A percentile compares a stretch with the other conserved stretches of the same genome.
Conservation (phyloP, 2,113 vertebrate species). For the Haemorhous mexicanus region DNA sequence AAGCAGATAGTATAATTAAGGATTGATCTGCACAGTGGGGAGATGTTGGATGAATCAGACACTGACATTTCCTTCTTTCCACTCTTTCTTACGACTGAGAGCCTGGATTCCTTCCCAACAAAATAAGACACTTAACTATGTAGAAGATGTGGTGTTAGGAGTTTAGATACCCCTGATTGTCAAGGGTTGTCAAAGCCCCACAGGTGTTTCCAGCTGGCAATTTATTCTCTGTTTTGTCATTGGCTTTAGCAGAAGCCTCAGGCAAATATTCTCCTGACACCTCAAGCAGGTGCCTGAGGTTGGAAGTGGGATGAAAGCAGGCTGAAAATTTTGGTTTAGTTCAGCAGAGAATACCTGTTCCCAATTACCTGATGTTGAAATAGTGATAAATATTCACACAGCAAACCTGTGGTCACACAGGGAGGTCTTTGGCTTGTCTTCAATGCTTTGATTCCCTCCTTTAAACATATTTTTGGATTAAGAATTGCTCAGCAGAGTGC, state of each 20-base stretch:
- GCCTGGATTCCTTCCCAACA: conserved; percentile 24
- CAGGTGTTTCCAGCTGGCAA: conserved; percentile 8
- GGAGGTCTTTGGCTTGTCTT: not conserved
- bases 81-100: not conserved
- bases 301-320: conserved; percentile 33
- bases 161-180: conserved; percentile 17
- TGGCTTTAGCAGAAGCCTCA: conserved; percentile 24
- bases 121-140: not conserved
- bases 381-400: not conserved
- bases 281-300: not conserved
- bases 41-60: conserved; percentile 49
- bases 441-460: not conserved
- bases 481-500: not conserved
- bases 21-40: conserved; percentile 57
- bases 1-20: conserved; percentile 55
- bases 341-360: not conserved
- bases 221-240: not conserved
- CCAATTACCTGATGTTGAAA: not conserved
- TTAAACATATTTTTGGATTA: not conserved
- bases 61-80: conserved; percentile 38
- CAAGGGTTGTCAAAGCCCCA: conserved; percentile 11
- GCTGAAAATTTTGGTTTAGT: not conserved
- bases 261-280: conserved; percentile 1
- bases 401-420: not conserved
- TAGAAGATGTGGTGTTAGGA: not conserved